These are phyloP conservation scores for Anoplolepis gracilipes DNA, from an alignment of 1,140 invertebrate species.

Conservation along the genomic window DNA sequence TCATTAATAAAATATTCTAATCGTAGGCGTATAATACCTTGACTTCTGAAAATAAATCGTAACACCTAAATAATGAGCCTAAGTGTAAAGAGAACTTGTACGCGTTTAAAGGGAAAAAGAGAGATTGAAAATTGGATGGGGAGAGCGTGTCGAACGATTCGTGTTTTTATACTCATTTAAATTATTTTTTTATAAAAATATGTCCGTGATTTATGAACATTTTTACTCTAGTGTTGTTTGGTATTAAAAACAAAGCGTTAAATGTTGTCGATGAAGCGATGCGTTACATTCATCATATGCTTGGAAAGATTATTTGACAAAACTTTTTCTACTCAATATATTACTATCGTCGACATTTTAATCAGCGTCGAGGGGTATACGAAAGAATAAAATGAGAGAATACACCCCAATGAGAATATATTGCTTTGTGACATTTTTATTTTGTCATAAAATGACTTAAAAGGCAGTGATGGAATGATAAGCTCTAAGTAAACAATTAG, in stretches of 20 bases:
- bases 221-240: neutral
- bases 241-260: neutral
- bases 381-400: neutral
- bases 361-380: neutral
- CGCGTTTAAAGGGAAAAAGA: neutral
- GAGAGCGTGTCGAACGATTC: conserved; percentile 16
- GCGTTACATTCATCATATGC: neutral
- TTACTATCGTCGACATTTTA: conserved; percentile 19
- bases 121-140: neutral
- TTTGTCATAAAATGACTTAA: conserved; percentile 3
- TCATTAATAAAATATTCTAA: conserved; percentile 67
- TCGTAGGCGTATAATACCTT: conserved; percentile 53
- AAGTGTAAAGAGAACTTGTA: neutral
- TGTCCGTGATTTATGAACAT: neutral
- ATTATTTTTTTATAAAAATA: conserved; percentile 44
- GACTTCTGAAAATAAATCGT: conserved; percentile 22
- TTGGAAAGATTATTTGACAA: conserved; percentile 1
- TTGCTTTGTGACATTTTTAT: neutral
- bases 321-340: conserved; percentile 31
- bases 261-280: neutral
- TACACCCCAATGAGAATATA: neutral
- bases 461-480: neutral
- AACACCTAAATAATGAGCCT: neutral
- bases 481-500: neutral
- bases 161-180: conserved; percentile 42